Conservation (phyloP, 2,888 invertebrate genomes). For the Podotricha telesiphe region DNA sequence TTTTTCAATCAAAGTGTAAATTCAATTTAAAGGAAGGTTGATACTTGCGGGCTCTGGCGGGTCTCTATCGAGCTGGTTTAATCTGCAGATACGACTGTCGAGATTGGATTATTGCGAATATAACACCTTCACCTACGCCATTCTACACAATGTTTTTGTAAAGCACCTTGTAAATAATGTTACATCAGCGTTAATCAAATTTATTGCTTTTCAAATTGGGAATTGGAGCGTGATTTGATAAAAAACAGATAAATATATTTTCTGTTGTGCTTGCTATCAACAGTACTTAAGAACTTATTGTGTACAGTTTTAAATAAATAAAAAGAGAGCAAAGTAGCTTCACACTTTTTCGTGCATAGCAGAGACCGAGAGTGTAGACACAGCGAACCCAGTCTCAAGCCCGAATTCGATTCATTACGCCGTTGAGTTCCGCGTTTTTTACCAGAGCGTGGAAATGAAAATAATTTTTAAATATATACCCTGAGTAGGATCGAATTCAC, state of each 20-base stretch:
- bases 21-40: constrained; percentile 20
- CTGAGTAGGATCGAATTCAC: no score
- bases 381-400: no score
- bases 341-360: no score
- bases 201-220: constrained; percentile 6
- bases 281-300: neutral
- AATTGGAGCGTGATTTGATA: constrained; percentile 12
- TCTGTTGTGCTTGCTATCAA: neutral
- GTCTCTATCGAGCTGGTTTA: constrained; percentile 13
- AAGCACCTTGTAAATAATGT: constrained; percentile 12
- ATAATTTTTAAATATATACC: no score
- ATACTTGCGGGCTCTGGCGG: constrained; percentile 14
- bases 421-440: no score
- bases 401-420: no score
- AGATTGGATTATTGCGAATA: constrained; percentile 16
- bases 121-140: neutral
- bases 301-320: no score
- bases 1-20: constrained; percentile 25
- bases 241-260: constrained; percentile 5
- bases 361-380: no score
- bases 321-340: no score
- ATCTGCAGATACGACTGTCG: constrained; percentile 23
- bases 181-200: constrained; percentile 18
- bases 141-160: constrained; percentile 14
- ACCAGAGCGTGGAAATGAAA: no score